phyloP scores from a whole-genome alignment of 1,140 invertebrate species.

The Trichogramma pretiosum region DNA sequence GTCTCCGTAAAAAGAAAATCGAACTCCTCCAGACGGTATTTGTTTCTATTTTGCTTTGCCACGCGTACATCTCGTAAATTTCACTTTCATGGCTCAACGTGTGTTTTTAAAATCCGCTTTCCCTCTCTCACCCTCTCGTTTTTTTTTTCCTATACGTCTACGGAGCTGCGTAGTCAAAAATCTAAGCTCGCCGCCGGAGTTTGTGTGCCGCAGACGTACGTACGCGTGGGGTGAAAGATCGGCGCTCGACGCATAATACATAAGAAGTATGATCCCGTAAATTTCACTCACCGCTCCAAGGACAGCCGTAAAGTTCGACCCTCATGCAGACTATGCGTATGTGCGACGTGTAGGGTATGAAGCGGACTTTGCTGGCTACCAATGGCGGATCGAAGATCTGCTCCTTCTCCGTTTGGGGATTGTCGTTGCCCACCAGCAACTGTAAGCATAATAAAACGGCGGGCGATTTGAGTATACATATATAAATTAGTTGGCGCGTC shows the following conservation, averaged over 20 bases:
- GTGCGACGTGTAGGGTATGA: conserved; percentile 77
- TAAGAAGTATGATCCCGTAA: conserved; percentile 26
- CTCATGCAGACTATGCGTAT: conserved; percentile 81
- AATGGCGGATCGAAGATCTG: conserved; percentile 74
- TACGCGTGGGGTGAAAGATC: neutral
- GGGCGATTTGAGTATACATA: no score
- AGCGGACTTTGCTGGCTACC: conserved; percentile 74
- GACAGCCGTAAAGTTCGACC: conserved; percentile 81
- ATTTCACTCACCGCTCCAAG: conserved; percentile 70
- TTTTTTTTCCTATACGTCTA: no score
- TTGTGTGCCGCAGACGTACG: neutral
- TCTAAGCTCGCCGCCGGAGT: neutral
- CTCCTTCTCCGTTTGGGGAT: conserved; percentile 74
- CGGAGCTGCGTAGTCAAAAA: no score
- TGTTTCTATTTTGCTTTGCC: no score
- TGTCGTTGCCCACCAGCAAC: conserved; percentile 77
- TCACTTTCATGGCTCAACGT: no score
- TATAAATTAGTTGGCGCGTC: no score
- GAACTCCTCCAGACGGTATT: no score
- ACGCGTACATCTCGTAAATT: no score
- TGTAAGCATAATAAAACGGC: conserved; percentile 47
- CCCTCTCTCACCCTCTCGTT: no score
- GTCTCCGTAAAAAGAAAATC: no score
- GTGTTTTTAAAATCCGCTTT: no score
- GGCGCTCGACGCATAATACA: no score